Evolutionary conservation across 2,113 vertebrate species (phyloP), one percentile per base, ranked within the genome.

Genomic region (Elephas maximus): DNA sequence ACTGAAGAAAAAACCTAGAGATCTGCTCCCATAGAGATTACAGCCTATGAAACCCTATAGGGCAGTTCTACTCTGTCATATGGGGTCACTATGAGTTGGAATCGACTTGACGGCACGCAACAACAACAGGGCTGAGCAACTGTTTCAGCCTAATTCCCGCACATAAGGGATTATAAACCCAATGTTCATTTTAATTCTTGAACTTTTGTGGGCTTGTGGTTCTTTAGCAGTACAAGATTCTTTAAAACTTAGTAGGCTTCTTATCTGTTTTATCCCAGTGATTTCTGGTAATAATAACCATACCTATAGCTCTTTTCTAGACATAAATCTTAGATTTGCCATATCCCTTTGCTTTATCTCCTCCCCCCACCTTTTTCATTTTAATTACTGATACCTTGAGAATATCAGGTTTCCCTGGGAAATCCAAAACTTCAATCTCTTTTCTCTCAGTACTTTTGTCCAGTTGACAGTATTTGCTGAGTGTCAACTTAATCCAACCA

Each of bases 181-280:
- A 86, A 91, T 10, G 21, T 21, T 89, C 48, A 86, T 85, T 65
- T 93, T 57, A 69, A 95, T 48, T 73, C 15, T 73, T 78, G 37
- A 69, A 67, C 2, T 96, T 93, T 63, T 33, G 33, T 60, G 71
- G 8, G 33, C 18, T 83, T 86, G 9, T 51, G n/a, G 71, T 91
- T 63, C n/a, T 83, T 93, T 76, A 51, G 23, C 0, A 63, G 60
- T 79, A n/a, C 0, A 65, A 33, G n/a, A 62, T n/a, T 85, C 63
- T 84, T 67, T 17, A 63, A 48, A 94, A 51, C 8, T 81, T 77
- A 76, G 15, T 74, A 87, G 53, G 30, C 24, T 2, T 74, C 51
- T 89, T 85, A 63, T 37, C 5, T 74, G 45, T 73, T 84, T 77
- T 78, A 23, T 79, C 79, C 8, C 6, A 71, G 23, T 85, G 33